These are phyloP conservation scores for Diplodus puntazzo DNA, from an alignment of 2,797 vertebrate genomes.

Conservation along the genomic window DNA sequence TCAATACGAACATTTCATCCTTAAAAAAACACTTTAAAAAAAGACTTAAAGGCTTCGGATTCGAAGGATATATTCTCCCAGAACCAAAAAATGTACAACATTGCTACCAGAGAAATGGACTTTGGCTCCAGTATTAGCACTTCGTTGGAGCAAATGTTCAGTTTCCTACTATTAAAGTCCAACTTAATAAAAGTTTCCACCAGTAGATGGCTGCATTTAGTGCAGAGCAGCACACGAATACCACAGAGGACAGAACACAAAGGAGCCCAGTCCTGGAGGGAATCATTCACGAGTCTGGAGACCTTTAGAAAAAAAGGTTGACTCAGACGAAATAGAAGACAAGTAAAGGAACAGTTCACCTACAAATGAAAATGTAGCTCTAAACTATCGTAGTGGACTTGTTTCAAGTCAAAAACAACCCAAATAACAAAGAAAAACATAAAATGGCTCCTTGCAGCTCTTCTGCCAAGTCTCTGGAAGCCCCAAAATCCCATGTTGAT, in stretches of 20 bases:
- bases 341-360: background rate
- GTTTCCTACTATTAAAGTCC: conserved; percentile 66
- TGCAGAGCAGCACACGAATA: conserved; percentile 13
- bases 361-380: too few relatives aligned
- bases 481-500: too few relatives aligned
- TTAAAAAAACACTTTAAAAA: background rate
- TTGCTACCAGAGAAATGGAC: conserved; percentile 34
- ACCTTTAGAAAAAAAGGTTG: background rate
- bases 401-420: too few relatives aligned
- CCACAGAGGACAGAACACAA: conserved; percentile 57
- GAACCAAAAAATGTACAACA: conserved; percentile 42
- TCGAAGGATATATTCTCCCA: conserved; percentile 1
- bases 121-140: conserved; percentile 40
- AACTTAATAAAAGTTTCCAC: conserved; percentile 69
- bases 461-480: too few relatives aligned
- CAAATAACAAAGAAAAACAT: too few relatives aligned
- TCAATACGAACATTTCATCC: conserved; percentile 37
- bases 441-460: too few relatives aligned
- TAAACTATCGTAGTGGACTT: too few relatives aligned
- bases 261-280: conserved; percentile 37
- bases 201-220: conserved; percentile 77
- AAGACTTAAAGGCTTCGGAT: conserved; percentile 15
- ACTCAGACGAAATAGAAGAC: background rate
- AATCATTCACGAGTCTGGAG: conserved; percentile 37
- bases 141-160: conserved; percentile 41